phyloP scores from a whole-genome alignment of 2,888 invertebrate genomes.

The Hypena proboscidalis region DNA sequence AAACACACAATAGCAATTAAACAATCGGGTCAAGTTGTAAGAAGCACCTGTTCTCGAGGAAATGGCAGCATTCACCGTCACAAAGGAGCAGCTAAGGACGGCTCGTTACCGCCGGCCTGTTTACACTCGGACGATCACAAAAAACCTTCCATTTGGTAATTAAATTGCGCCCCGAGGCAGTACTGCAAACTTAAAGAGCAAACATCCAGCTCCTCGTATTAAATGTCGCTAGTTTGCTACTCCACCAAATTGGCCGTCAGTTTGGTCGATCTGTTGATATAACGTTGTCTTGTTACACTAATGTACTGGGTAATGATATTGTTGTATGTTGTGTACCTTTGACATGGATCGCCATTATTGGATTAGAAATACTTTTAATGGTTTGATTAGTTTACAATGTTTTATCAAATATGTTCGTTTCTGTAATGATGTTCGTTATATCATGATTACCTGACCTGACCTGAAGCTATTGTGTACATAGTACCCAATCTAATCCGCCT shows the following conservation, averaged over 20 bases:
- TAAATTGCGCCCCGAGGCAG: conserved; percentile 69
- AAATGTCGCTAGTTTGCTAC: conserved; percentile 54
- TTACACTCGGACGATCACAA: conserved; percentile 67
- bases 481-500: too few species aligned
- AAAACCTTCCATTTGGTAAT: conserved; percentile 80
- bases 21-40: conserved; percentile 27
- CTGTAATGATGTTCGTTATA: neutral
- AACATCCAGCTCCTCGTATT: conserved; percentile 48
- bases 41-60: conserved; percentile 24
- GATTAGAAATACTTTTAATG: too few species aligned
- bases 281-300: conserved; percentile 12
- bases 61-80: conserved; percentile 20
- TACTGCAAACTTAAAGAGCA: conserved; percentile 63
- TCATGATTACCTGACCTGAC: too few species aligned
- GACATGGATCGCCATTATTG: too few species aligned
- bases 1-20: conserved; percentile 40
- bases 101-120: conserved; percentile 51
- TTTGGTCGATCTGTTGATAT: conserved; percentile 40
- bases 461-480: too few species aligned
- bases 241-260: conserved; percentile 56
- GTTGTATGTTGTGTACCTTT: neutral
- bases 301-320: conserved; percentile 11
- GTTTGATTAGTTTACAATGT: too few species aligned
- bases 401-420: too few species aligned
- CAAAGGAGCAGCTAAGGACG: conserved; percentile 28